Evolutionary conservation across 2,888 invertebrate species (phyloP), one percentile per base, ranked within the genome.

Genomic region (Linnaemya vulpina): DNA sequence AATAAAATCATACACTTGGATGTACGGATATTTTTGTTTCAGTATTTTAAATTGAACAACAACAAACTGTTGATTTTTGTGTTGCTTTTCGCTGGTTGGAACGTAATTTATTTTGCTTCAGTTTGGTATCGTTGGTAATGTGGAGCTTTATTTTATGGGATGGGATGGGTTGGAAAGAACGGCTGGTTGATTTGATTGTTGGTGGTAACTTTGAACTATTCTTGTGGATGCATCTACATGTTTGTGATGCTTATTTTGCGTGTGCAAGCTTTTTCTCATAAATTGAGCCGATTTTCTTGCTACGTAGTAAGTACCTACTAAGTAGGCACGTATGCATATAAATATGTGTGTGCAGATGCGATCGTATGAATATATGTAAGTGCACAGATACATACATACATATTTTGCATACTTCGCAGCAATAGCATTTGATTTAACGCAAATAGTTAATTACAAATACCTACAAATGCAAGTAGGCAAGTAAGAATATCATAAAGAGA

Each of bases 171-270:
- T 73, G n/a, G n/a, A n/a, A n/a, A n/a, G 13, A 4, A 43, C 46
- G 53, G 35, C 13, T 46, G 35, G 55, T 38, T 60, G 76, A 20
- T 51, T 65, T 20, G 71, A 63, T n/a, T 73, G 79, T 58, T 79
- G 55, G 74, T 78, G 68, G 46, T 86, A 83, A 68, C 73, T 68
- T 81, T 83, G 74, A 83, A 86, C 77, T 81, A 55, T 82, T 63
- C 55, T 76, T 70, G 13, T 60, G 38, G n/a, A 17, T 73, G 55
- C 25, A 13, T 60, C 25, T 13, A 15, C 65, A 65, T 38, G 62
- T 63, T 35, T 73, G 49, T 67, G n/a, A 60, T 46, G 25, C 43
- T 40, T 58, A 17, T 77, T 15, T 53, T 70, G 53, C 40, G 15
- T 49, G 38, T 60, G n/a, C 4, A 49, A 40, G 62, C 40, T 79